Conservation (phyloP, 1,140 invertebrate species). For the Drosophila watanabei region DNA sequence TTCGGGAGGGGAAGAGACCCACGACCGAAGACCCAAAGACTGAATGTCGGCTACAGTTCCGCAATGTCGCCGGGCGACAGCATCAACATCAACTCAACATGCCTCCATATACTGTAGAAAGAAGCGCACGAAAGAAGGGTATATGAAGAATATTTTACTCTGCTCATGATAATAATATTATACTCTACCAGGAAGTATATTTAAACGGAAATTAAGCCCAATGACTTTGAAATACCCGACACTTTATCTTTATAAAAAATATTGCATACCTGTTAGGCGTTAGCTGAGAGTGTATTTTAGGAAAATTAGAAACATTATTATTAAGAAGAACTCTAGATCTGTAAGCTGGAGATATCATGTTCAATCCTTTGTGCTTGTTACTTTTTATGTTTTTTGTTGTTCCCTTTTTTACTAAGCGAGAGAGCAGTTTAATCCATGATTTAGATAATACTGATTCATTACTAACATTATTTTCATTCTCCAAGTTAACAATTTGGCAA, state of each 20-base stretch:
- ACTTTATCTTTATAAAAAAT: not conserved
- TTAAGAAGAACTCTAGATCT: not conserved
- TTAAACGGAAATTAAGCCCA: not conserved
- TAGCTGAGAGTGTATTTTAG: not conserved
- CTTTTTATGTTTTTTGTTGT: no score
- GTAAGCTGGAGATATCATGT: not conserved
- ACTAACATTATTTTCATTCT: no score
- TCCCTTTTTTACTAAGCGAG: no score
- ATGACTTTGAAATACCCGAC: not conserved
- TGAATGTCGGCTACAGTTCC: constrained; percentile 77
- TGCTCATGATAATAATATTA: constrained; percentile 48
- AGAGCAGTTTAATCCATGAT: no score
- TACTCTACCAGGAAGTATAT: constrained; percentile 7
- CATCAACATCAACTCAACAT: constrained; percentile 61
- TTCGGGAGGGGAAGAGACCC: constrained; percentile 22
- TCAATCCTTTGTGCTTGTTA: not conserved
- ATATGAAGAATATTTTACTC: constrained; percentile 25
- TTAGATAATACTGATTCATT: no score
- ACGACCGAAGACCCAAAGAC: constrained; percentile 60
- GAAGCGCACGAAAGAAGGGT: constrained; percentile 78
- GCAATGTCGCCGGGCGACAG: constrained; percentile 81
- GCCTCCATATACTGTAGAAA: constrained; percentile 46
- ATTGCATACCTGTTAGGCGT: not conserved
- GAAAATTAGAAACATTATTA: not conserved
- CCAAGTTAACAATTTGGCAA: no score